Conservation (phyloP, 2,113 vertebrate genomes). For the Centrocercus urophasianus region DNA sequence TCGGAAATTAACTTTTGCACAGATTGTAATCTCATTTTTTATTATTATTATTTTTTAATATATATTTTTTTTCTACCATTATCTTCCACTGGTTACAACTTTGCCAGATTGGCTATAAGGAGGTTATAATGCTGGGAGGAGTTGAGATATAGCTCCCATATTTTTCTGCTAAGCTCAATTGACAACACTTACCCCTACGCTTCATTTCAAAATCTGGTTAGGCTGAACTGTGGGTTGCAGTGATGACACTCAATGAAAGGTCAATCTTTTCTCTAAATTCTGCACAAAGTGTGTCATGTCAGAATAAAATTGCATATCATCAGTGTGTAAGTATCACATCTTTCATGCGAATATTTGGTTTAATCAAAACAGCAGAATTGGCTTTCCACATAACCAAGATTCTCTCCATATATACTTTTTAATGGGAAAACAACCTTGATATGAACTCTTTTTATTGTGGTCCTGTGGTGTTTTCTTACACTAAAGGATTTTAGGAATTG, state of each 20-base stretch:
- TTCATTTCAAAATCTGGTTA: neutral
- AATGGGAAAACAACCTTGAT: neutral
- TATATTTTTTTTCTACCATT: neutral
- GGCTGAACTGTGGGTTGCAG: neutral
- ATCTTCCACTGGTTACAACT: neutral
- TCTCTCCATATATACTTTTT: neutral
- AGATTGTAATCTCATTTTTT: neutral
- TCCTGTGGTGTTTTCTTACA: neutral
- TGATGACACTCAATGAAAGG: neutral
- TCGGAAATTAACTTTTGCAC: neutral
- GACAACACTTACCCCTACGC: neutral
- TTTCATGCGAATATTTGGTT: neutral
- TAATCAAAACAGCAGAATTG: neutral
- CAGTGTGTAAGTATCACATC: neutral
- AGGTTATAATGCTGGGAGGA: neutral
- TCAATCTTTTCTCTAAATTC: neutral
- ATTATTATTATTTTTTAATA: neutral
- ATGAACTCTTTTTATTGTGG: neutral
- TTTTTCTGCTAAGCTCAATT: neutral
- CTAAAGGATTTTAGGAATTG: neutral
- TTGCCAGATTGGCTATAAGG: neutral
- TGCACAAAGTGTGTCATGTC: neutral
- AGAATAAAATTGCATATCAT: neutral
- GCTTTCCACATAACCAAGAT: fast-evolving
- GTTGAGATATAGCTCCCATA: neutral